Percentiles rank a stretch among this genome's conserved stretches.
Conservation (phyloP, 2,888 invertebrate genomes). For the Drosophila prostipennis region DNA sequence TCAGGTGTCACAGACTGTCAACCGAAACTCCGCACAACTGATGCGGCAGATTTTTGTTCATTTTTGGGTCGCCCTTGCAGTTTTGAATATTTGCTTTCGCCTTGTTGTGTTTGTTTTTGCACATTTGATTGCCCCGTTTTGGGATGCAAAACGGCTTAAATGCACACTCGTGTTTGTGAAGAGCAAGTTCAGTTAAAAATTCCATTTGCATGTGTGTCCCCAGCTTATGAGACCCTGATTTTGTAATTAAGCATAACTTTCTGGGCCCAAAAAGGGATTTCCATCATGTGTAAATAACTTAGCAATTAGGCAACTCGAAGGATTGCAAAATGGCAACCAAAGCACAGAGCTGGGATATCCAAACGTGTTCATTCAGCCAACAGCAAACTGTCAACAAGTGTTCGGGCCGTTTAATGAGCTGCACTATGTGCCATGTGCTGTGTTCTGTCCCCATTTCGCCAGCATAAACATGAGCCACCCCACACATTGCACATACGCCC, state of each 20-base stretch:
- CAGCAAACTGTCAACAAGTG: constrained; percentile 19
- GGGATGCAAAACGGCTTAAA: constrained; percentile 15
- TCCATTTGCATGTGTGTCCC: constrained; percentile 25
- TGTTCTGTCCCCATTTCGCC: constrained; percentile 12
- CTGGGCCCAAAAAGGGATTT: neutral
- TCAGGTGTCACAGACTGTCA: constrained; percentile 35
- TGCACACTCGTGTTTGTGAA: constrained; percentile 9
- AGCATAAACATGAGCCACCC: constrained; percentile 3
- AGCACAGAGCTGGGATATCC: neutral
- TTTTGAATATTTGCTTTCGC: constrained; percentile 30
- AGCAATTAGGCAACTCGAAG: constrained; percentile 8
- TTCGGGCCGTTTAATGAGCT: constrained; percentile 23
- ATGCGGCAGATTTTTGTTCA: constrained; percentile 27
- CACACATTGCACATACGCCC: constrained; percentile 61
- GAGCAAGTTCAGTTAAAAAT: constrained; percentile 33
- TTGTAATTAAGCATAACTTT: neutral
- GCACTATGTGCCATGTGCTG: constrained; percentile 11
- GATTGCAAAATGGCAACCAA: neutral
- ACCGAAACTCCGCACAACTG: constrained; percentile 29
- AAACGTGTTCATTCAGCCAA: constrained; percentile 5
- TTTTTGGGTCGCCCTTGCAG: constrained; percentile 14
- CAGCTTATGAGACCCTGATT: neutral
- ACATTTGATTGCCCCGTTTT: constrained; percentile 7
- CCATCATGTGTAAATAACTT: neutral
- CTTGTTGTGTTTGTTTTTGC: constrained; percentile 1